A percentile compares a stretch with the other conserved stretches of the same genome.
Evolutionary conservation across 2,888 invertebrate species (phyloP).

Genomic region (Ornithoptera priamus): DNA sequence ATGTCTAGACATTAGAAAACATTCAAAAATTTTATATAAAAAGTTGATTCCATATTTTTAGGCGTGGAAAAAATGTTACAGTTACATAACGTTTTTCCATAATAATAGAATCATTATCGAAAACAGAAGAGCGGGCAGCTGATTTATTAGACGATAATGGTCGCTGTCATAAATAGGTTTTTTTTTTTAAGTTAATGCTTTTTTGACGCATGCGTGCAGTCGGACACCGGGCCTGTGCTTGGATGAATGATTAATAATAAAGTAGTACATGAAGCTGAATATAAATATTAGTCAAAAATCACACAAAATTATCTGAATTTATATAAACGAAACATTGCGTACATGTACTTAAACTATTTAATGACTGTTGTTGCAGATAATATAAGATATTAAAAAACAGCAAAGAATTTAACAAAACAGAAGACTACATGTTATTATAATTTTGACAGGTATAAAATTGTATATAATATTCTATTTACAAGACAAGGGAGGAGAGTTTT

Average conservation of each 20-base stretch:
- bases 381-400: too few relatives aligned
- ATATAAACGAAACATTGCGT: too few relatives aligned
- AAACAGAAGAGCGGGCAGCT: slow-evolving; percentile 81
- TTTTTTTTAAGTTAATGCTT: slow-evolving; percentile 71
- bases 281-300: neutral
- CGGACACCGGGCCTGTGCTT: slow-evolving; percentile 57
- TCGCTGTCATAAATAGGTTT: slow-evolving; percentile 79
- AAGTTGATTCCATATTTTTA: slow-evolving; percentile 49
- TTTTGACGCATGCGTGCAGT: slow-evolving; percentile 52
- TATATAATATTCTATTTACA: too few relatives aligned
- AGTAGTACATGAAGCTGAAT: neutral
- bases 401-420: too few relatives aligned
- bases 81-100: slow-evolving; percentile 80
- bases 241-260: neutral
- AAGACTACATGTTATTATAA: too few relatives aligned
- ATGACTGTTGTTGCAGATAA: too few relatives aligned
- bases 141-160: slow-evolving; percentile 80
- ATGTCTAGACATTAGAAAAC: too few relatives aligned
- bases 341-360: too few relatives aligned
- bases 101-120: slow-evolving; percentile 81
- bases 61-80: slow-evolving; percentile 71
- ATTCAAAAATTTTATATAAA: neutral
- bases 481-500: too few relatives aligned
- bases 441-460: too few relatives aligned
- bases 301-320: neutral